phyloP scores from a whole-genome alignment of 2,113 vertebrate genomes.

The Rhynchopsitta pachyrhyncha region DNA sequence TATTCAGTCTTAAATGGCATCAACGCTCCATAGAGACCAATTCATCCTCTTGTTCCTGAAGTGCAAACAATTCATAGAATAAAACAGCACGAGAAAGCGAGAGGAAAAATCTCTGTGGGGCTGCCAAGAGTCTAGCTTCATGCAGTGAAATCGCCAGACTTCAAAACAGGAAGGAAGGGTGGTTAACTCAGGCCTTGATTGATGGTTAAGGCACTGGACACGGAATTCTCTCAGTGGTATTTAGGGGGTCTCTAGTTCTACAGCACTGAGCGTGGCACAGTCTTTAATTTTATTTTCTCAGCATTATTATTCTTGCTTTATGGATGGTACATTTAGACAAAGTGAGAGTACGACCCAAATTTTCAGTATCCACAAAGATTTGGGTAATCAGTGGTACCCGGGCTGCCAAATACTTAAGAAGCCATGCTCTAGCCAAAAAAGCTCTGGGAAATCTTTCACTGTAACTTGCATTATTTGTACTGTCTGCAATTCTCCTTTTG shows the following conservation, averaged over 20 bases:
- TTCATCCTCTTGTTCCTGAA: constrained; percentile 52
- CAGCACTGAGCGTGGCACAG: background rate
- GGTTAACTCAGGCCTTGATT: background rate
- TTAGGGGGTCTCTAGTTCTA: background rate
- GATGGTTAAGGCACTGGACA: background rate
- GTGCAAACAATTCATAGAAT: constrained; percentile 50
- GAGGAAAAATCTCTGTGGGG: constrained; percentile 35
- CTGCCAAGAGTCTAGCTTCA: constrained; percentile 3
- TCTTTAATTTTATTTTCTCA: background rate
- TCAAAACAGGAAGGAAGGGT: constrained; percentile 12
- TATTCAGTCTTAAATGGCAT: constrained; percentile 53
- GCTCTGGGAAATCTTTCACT: background rate
- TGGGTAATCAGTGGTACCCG: background rate
- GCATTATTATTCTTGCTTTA: background rate
- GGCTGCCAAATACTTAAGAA: background rate
- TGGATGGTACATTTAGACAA: background rate
- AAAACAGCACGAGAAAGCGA: background rate
- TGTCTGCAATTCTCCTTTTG: background rate
- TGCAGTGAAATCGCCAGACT: background rate
- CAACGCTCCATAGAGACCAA: constrained; percentile 17
- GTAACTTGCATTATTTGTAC: background rate
- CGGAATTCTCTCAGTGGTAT: background rate
- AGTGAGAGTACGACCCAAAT: background rate
- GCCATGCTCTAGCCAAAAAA: background rate
- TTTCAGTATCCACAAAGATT: background rate